Percentiles rank a stretch among this genome's conserved stretches.
Evolutionary conservation across 2,113 vertebrate genomes (phyloP).

Genomic region (cat (Felis catus)): DNA sequence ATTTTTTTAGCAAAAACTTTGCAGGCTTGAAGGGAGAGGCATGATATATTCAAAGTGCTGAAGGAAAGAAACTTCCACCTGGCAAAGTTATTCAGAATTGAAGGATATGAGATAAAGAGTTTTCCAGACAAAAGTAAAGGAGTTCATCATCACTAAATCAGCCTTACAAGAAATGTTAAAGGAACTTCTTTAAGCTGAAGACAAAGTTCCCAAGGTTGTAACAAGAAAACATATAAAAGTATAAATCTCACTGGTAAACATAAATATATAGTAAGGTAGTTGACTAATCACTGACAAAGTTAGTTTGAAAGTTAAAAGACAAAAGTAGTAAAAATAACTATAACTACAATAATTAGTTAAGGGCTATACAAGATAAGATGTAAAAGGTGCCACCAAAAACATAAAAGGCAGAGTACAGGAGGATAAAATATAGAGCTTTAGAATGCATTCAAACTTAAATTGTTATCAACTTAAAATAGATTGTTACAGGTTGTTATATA

Average conservation of each 20-base stretch:
- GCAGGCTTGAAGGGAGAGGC: background rate
- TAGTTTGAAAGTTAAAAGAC: background rate
- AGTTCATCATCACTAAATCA: background rate
- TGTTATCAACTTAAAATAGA: background rate
- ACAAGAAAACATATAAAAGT: background rate
- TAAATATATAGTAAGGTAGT: background rate
- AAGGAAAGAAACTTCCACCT: background rate
- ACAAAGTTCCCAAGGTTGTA: background rate
- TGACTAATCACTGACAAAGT: background rate
- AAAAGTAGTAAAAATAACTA: background rate
- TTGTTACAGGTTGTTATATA: background rate
- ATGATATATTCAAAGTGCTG: background rate
- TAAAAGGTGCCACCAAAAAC: background rate
- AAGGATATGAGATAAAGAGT: background rate
- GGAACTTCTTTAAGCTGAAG: background rate
- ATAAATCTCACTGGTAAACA: background rate
- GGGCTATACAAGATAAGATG: background rate
- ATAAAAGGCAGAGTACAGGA: background rate
- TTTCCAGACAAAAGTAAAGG: background rate
- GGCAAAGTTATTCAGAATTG: background rate
- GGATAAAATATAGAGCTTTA: background rate
- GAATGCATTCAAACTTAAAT: background rate
- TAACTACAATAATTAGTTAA: background rate
- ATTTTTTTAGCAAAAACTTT: background rate
- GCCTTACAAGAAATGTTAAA: background rate